Base-by-base conservation (phyloP, 2,888 invertebrate species). In the Leucophora obtusa region DNA sequence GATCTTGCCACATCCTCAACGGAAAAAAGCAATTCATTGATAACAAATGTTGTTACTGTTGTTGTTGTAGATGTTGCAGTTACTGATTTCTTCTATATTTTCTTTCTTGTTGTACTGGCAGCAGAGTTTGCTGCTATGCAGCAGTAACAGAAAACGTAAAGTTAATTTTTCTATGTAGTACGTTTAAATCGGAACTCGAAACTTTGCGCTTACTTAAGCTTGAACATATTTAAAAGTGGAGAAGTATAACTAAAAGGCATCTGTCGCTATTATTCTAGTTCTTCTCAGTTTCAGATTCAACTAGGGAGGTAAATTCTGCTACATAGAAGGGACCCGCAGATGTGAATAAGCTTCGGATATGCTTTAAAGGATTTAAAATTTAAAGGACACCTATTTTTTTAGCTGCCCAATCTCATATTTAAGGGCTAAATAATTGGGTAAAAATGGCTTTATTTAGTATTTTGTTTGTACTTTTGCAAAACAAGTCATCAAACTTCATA, bases 1-100 rank as follows among this genome's bases (percentile, higher is more conserved):
- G 87, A 87, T 85, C 86, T 86, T 85, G 87, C 87, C 83, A 84
- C 83, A 83, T 83, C 83, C 83, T 84, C 83, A 82, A 82, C 83
- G 82, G 82, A 84, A 77, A 83, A 81, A 71, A 82, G 77, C 79
- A 82, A 79, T 83, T 83, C 82, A 83, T 83, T 82, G 78, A 82
- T 78, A 75, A 75, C 70, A 66, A 66, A 66, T 33, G 18, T 58
- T 15, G 56, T 54, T 21, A 21, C 56, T 33, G 18, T 58, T 15
- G 56, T 54, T 21, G 4, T 21, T 65, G 51, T 65, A 18, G 4
- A 21, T 21, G 21, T 28, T 28, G 28, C 53, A 38, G 53, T 53
- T 65, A 15, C 35, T 43, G 59, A 7, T 4, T 28, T 62, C 50
- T 47, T 33, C 11, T 51, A 60, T 2, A 11, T 38, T 43, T 38